A percentile compares a stretch with the other conserved stretches of the same genome.
phyloP scores from a whole-genome alignment of 2,888 invertebrate species.

The Latheticus oryzae region DNA sequence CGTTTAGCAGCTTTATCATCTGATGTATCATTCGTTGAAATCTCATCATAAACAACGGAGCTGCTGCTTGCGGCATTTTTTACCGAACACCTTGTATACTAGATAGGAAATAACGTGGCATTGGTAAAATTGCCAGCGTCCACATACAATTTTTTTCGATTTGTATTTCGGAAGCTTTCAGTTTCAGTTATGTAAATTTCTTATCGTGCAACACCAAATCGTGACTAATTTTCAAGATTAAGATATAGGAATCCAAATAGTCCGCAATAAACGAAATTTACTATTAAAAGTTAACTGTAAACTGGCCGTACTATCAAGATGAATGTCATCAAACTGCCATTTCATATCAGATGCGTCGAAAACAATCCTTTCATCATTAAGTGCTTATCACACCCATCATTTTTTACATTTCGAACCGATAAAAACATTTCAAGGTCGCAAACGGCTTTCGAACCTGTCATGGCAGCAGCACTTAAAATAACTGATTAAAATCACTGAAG shows the following conservation, averaged over 20 bases:
- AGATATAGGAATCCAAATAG: constrained; percentile 22
- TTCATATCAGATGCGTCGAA: constrained; percentile 21
- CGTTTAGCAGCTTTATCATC: too few species aligned
- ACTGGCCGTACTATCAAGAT: constrained; percentile 15
- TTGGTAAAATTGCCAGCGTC: too few species aligned
- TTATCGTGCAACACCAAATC: constrained; percentile 21
- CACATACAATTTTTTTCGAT: too few species aligned
- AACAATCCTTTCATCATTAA: constrained; percentile 33
- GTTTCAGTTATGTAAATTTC: constrained; percentile 15
- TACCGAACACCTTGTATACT: too few species aligned
- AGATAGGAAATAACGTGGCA: too few species aligned
- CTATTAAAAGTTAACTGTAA: constrained; percentile 28
- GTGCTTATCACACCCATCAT: constrained; percentile 28
- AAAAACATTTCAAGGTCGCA: constrained; percentile 28
- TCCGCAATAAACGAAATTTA: constrained; percentile 24
- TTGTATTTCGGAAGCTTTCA: constrained; percentile 9
- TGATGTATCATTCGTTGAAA: too few species aligned
- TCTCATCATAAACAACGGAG: too few species aligned
- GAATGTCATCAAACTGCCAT: constrained; percentile 27
- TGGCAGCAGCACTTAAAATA: too few species aligned
- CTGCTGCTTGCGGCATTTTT: too few species aligned
- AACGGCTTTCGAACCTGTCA: constrained; percentile 46
- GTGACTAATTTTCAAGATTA: constrained; percentile 29
- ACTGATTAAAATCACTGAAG: too few species aligned
- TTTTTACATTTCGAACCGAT: constrained; percentile 22